A percentile compares a stretch with the other conserved stretches of the same genome.
Conservation (phyloP, 2,888 invertebrate species). For the Ptychoptera contaminata region DNA sequence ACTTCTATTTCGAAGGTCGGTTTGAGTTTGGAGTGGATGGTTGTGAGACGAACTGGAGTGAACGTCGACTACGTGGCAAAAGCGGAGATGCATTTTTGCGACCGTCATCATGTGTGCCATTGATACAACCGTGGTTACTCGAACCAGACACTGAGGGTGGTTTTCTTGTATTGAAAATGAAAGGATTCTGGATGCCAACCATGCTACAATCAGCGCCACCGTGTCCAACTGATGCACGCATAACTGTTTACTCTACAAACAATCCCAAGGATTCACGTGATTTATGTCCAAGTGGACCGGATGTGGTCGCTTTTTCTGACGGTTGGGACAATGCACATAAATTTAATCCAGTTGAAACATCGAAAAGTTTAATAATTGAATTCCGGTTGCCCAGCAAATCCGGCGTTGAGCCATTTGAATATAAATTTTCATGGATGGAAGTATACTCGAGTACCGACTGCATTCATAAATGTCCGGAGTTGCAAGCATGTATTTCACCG, state of each 20-base stretch:
- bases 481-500: slow-evolving; percentile 64
- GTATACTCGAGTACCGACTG: slow-evolving; percentile 13
- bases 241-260: slow-evolving; percentile 42
- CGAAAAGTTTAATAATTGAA: slow-evolving; percentile 8
- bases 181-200: slow-evolving; percentile 41
- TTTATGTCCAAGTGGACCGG: slow-evolving; percentile 43
- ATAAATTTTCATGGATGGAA: slow-evolving; percentile 11
- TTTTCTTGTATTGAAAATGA: slow-evolving; percentile 54
- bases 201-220: slow-evolving; percentile 23
- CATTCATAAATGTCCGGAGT: slow-evolving; percentile 52
- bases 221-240: slow-evolving; percentile 53
- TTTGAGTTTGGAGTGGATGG: slow-evolving; percentile 41
- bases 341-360: slow-evolving; percentile 9
- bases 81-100: slow-evolving; percentile 57
- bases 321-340: slow-evolving; percentile 40
- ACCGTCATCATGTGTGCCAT: slow-evolving; percentile 36
- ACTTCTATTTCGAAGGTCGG: slow-evolving; percentile 62
- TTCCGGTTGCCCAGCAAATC: slow-evolving; percentile 6
- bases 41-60: slow-evolving; percentile 51
- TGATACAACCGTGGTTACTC: slow-evolving; percentile 56
- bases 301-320: slow-evolving; percentile 54
- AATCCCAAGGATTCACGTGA: slow-evolving; percentile 17
- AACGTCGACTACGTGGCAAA: slow-evolving; percentile 47
- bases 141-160: slow-evolving; percentile 54
- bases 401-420: slow-evolving; percentile 5